Percentiles rank a stretch among this genome's conserved stretches.
Evolutionary conservation across 2,888 invertebrate genomes (phyloP).

Genomic region (Drosophila merina): DNA sequence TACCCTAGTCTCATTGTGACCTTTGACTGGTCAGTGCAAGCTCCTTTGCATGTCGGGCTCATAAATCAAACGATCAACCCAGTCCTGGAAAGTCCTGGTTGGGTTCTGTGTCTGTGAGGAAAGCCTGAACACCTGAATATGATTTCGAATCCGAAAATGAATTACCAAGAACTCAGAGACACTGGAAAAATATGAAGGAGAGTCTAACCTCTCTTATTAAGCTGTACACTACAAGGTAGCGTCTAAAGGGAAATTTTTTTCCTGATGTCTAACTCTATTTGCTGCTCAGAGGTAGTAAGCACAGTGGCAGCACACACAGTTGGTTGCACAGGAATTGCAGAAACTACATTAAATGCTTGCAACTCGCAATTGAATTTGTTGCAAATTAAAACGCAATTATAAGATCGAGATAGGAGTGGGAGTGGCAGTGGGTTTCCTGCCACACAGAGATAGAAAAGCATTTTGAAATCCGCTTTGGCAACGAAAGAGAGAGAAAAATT

Average conservation of each 20-base stretch:
- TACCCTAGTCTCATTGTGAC: neutral
- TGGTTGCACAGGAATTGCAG: conserved; percentile 19
- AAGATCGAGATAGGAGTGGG: neutral
- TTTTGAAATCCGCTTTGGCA: neutral
- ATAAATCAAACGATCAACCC: conserved; percentile 4
- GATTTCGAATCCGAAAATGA: conserved; percentile 2
- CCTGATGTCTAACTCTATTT: neutral
- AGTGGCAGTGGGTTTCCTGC: too few species aligned
- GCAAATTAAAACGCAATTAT: conserved; percentile 70
- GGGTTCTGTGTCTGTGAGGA: neutral
- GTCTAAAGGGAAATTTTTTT: too few species aligned
- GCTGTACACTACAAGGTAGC: neutral
- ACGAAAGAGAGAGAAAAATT: conserved; percentile 4
- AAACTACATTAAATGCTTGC: conserved; percentile 45
- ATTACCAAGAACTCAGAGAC: too few species aligned
- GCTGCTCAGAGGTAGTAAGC: neutral
- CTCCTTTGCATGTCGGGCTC: neutral
- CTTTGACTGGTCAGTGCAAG: conserved; percentile 5
- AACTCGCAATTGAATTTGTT: conserved; percentile 56
- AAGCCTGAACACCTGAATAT: neutral
- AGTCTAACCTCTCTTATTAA: neutral
- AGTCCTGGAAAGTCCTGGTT: neutral
- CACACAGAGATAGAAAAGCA: neutral
- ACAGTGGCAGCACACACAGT: conserved; percentile 13
- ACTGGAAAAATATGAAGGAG: neutral